phyloP scores from a whole-genome alignment of 2,888 invertebrate species.

The Salticus scenicus region DNA sequence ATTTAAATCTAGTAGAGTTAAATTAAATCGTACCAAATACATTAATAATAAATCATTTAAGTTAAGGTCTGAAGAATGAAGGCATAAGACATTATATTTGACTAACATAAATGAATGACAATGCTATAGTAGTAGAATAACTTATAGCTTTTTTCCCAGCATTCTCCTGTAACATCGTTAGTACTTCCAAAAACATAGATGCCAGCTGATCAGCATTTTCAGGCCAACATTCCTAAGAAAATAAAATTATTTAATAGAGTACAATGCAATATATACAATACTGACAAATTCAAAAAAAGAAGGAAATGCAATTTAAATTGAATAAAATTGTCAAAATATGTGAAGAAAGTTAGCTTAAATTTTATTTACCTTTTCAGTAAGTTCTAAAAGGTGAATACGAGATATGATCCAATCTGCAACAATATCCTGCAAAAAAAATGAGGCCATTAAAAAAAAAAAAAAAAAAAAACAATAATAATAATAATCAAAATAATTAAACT shows the following conservation, averaged over 20 bases:
- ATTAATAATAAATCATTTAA: too few species aligned
- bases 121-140: slow-evolving; percentile 26
- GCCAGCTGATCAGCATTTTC: slow-evolving; percentile 37
- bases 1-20: too few species aligned
- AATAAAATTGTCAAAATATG: too few species aligned
- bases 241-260: not conserved
- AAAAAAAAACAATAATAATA: too few species aligned
- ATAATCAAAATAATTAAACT: too few species aligned
- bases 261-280: not conserved
- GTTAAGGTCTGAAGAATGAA: too few species aligned
- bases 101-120: slow-evolving; percentile 29
- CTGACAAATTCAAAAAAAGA: too few species aligned
- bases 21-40: too few species aligned
- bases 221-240: slow-evolving; percentile 41
- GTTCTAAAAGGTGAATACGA: slow-evolving; percentile 30
- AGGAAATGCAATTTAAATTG: too few species aligned
- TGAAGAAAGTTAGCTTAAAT: too few species aligned
- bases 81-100: too few species aligned
- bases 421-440: slow-evolving; percentile 17
- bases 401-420: slow-evolving; percentile 41
- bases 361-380: slow-evolving; percentile 49
- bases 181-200: slow-evolving; percentile 16
- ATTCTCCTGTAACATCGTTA: slow-evolving; percentile 17
- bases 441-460: not conserved
- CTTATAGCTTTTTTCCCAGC: slow-evolving; percentile 20